Conservation (phyloP, 2,797 vertebrate species). For the Anabas testudineus region DNA sequence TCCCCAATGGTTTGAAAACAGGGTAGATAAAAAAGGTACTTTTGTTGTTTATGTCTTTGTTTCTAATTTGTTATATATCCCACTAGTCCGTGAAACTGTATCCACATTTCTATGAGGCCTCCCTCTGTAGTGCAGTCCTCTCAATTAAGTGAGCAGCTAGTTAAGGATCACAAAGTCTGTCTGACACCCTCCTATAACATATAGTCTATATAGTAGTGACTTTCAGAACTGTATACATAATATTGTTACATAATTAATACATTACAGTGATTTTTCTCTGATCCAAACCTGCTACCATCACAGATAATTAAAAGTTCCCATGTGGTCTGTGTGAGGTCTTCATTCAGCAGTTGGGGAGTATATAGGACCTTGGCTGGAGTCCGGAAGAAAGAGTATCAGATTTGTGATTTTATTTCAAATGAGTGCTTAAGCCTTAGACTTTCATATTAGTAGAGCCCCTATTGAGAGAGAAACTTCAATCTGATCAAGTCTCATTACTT, state of each 20-base stretch:
- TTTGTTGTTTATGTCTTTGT: neutral
- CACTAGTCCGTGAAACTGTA: neutral
- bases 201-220: constrained; percentile 59
- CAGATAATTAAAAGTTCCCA: constrained; percentile 78
- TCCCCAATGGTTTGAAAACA: constrained; percentile 4
- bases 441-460: constrained; percentile 83
- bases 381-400: constrained; percentile 82
- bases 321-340: constrained; percentile 74
- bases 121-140: constrained; percentile 8
- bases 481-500: constrained; percentile 87
- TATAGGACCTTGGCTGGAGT: constrained; percentile 64
- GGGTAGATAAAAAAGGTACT: no score
- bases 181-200: constrained; percentile 45
- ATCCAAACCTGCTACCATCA: constrained; percentile 68
- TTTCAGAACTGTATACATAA: constrained; percentile 69
- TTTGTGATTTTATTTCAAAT: constrained; percentile 83
- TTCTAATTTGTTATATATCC: neutral
- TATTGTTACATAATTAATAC: constrained; percentile 78
- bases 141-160: constrained; percentile 20
- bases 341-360: constrained; percentile 67
- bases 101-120: constrained; percentile 18
- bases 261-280: constrained; percentile 59
- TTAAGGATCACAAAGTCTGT: constrained; percentile 51
- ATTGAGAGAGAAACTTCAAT: constrained; percentile 79
- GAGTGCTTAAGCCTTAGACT: constrained; percentile 83